A percentile compares a stretch with the other conserved stretches of the same genome.
Evolutionary conservation across 64 coral and sea anemone species (phyloP).

Genomic region (Platygyra sinensis): DNA sequence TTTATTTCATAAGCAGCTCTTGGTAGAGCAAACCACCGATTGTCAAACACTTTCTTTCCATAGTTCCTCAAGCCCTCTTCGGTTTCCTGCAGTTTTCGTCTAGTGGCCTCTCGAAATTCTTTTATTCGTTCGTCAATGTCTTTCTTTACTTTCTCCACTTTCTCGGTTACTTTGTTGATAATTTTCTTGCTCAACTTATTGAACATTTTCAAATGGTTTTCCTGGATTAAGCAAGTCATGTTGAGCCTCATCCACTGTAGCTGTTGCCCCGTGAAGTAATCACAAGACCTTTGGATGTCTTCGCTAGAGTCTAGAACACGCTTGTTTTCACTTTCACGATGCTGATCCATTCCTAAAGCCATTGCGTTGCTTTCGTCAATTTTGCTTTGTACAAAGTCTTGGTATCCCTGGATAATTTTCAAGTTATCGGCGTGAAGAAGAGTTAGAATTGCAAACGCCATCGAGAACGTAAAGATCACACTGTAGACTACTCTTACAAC

Average conservation of each 20-base stretch:
- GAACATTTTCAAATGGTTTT: conserved; percentile 75
- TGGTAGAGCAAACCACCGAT: conserved; percentile 70
- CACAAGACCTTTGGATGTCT: conserved; percentile 79
- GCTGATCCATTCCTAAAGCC: conserved; percentile 78
- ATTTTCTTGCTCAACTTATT: conserved; percentile 73
- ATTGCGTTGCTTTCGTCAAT: conserved; percentile 55
- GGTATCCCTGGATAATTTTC: conserved; percentile 58
- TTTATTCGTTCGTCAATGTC: conserved; percentile 33
- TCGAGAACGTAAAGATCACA: conserved; percentile 64
- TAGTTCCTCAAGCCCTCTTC: conserved; percentile 32
- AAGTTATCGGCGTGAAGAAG: conserved; percentile 71
- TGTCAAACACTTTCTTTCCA: conserved; percentile 51
- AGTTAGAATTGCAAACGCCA: conserved; percentile 55
- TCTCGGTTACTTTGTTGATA: conserved; percentile 48
- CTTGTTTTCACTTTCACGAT: conserved; percentile 70
- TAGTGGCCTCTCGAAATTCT: conserved; percentile 31
- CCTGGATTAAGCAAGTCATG: conserved; percentile 71
- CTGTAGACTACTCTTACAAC: conserved; percentile 55
- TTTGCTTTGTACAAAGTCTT: conserved; percentile 54
- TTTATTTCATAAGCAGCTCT: conserved; percentile 27
- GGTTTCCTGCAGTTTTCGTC: conserved; percentile 23
- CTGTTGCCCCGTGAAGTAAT: conserved; percentile 58
- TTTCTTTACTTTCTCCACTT: conserved; percentile 45
- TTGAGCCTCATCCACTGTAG: conserved; percentile 52
- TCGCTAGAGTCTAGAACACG: conserved; percentile 47